Conservation (phyloP, 2,888 invertebrate genomes). For the Bursaphelenchus okinawaensis region DNA sequence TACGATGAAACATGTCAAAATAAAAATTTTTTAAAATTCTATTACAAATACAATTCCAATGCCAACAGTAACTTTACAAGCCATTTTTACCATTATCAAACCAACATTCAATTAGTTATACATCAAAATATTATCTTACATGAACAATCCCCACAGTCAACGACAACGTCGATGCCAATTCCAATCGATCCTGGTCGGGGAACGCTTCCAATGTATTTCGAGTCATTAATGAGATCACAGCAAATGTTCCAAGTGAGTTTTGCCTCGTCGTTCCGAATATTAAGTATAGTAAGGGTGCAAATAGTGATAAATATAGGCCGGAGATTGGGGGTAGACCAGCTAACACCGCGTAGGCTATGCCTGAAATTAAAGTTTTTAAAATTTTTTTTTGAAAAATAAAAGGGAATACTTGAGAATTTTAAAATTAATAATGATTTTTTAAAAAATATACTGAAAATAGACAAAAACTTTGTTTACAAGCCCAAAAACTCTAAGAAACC, state of each 20-base stretch:
- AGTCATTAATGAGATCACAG: conserved; percentile 15
- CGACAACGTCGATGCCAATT: conserved; percentile 2
- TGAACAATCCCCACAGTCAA: conserved; percentile 6
- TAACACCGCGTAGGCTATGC: conserved; percentile 63
- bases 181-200: not conserved
- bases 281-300: conserved; percentile 78
- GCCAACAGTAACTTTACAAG: not conserved
- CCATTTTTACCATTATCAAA: too few species aligned
- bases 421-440: too few species aligned
- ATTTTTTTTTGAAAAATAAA: too few species aligned
- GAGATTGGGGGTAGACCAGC: conserved; percentile 60
- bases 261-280: conserved; percentile 75
- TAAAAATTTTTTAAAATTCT: too few species aligned
- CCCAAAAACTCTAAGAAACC: too few species aligned
- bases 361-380: too few species aligned
- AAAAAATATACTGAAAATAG: too few species aligned
- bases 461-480: too few species aligned
- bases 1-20: too few species aligned
- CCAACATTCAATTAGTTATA: too few species aligned
- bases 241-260: conserved; percentile 12
- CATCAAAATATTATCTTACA: conserved; percentile 4
- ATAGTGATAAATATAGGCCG: conserved; percentile 78
- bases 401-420: too few species aligned
- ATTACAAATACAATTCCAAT: too few species aligned
- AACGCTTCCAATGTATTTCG: conserved; percentile 8